phyloP scores from a whole-genome alignment of 1,140 invertebrate genomes.

The Hyphantria cunea region DNA sequence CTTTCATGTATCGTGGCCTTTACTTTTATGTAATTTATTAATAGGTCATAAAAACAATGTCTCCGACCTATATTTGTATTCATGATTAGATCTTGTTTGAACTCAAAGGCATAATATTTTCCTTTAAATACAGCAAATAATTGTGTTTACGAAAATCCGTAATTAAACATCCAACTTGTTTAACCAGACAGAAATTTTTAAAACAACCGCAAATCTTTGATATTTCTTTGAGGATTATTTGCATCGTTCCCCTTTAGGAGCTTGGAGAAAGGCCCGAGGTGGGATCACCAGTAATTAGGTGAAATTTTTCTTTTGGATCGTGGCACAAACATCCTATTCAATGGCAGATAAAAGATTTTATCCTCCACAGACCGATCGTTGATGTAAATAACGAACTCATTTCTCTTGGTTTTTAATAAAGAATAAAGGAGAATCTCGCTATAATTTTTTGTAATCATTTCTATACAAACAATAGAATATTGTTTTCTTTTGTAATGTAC shows the following conservation, averaged over 20 bases:
- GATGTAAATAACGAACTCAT: slow-evolving; percentile 69
- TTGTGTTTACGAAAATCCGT: too few relatives aligned
- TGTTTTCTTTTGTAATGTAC: slow-evolving; percentile 18
- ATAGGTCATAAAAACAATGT: too few relatives aligned
- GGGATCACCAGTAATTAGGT: slow-evolving; percentile 59
- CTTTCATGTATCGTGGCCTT: too few relatives aligned
- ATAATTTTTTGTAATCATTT: slow-evolving; percentile 34
- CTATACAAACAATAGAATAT: slow-evolving; percentile 14
- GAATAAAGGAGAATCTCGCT: slow-evolving; percentile 36
- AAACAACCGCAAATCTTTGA: slow-evolving; percentile 23
- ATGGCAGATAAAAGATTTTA: slow-evolving; percentile 64
- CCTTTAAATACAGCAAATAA: too few relatives aligned
- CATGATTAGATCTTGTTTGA: too few relatives aligned
- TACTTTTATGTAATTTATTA: too few relatives aligned
- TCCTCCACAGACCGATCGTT: slow-evolving; percentile 54
- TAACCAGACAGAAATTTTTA: slow-evolving; percentile 13
- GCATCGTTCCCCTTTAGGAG: slow-evolving; percentile 44
- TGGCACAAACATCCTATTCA: slow-evolving; percentile 67
- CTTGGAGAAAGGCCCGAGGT: slow-evolving; percentile 35
- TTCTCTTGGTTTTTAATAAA: slow-evolving; percentile 53
- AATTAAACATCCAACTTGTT: slow-evolving; percentile 12
- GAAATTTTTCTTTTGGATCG: slow-evolving; percentile 60
- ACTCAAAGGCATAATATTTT: too few relatives aligned
- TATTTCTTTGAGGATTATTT: slow-evolving; percentile 25
- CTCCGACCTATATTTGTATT: too few relatives aligned